These are phyloP conservation scores for Ferrisia virgata DNA, from an alignment of 2,888 invertebrate genomes.

Conservation along the genomic window DNA sequence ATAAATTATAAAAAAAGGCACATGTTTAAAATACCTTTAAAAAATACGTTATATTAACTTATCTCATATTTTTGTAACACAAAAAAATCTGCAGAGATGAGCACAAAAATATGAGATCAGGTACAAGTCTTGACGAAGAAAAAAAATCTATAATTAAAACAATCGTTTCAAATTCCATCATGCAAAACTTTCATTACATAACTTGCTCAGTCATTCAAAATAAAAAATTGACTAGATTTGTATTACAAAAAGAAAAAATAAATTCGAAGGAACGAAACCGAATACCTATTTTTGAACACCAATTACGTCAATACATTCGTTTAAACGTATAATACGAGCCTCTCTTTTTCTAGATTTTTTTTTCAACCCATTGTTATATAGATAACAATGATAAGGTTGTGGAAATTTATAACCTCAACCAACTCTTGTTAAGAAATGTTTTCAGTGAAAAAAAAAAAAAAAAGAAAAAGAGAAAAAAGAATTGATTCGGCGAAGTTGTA, in stretches of 20 bases:
- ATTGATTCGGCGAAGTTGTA: not conserved
- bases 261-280: not conserved
- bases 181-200: not conserved
- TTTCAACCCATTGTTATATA: not conserved
- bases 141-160: not conserved
- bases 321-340: not conserved
- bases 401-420: not conserved
- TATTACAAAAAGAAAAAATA: not conserved
- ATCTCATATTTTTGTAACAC: conserved; percentile 15
- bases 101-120: conserved; percentile 31
- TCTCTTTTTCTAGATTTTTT: not conserved
- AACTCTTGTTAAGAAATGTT: not conserved
- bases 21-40: not conserved
- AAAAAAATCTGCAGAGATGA: not conserved
- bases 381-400: not conserved
- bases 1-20: not conserved
- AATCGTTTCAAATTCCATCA: not conserved
- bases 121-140: not conserved
- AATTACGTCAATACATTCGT: not conserved
- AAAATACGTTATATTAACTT: not conserved
- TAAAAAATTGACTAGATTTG: conserved; percentile 30
- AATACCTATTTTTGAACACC: not conserved
- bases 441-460: not conserved
- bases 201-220: not conserved
- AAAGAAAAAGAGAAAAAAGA: not conserved